These are phyloP conservation scores for Actenoides lindsayi DNA, from an alignment of 2,113 vertebrate genomes.

Conservation along the genomic window DNA sequence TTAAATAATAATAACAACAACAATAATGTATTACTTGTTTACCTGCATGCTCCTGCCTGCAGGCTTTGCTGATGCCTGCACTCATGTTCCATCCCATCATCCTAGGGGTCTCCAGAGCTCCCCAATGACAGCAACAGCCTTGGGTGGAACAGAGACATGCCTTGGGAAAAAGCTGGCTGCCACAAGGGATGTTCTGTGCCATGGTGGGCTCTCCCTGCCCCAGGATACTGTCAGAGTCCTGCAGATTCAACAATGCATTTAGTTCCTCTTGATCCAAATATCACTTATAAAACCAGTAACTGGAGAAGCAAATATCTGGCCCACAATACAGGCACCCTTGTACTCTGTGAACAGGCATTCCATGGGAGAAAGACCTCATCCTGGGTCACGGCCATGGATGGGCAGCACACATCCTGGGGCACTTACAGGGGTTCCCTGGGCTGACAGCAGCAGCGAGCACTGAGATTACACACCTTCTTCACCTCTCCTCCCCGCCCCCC, in stretches of 20 bases:
- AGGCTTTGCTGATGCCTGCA: background rate
- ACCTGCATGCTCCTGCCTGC: background rate
- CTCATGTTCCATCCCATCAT: too few species aligned
- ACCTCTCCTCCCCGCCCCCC: background rate
- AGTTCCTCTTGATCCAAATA: background rate
- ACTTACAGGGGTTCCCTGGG: rapidly evolving
- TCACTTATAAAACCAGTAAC: background rate
- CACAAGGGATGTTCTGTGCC: background rate
- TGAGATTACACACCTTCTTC: rapidly evolving
- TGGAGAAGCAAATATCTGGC: background rate
- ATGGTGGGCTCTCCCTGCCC: rapidly evolving
- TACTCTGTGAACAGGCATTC: background rate
- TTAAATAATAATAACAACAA: too few species aligned
- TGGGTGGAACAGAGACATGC: background rate
- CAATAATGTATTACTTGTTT: background rate
- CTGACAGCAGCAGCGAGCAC: background rate
- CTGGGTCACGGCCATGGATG: background rate
- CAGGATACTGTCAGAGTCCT: background rate
- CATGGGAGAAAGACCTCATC: background rate
- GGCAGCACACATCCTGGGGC: background rate
- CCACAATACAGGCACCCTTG: background rate
- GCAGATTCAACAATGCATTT: background rate
- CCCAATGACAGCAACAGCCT: background rate
- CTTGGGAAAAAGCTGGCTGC: background rate
- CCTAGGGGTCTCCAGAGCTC: background rate